Evolutionary conservation across 1,140 invertebrate genomes (phyloP).

Genomic region (Euura saliciscinereae): DNA sequence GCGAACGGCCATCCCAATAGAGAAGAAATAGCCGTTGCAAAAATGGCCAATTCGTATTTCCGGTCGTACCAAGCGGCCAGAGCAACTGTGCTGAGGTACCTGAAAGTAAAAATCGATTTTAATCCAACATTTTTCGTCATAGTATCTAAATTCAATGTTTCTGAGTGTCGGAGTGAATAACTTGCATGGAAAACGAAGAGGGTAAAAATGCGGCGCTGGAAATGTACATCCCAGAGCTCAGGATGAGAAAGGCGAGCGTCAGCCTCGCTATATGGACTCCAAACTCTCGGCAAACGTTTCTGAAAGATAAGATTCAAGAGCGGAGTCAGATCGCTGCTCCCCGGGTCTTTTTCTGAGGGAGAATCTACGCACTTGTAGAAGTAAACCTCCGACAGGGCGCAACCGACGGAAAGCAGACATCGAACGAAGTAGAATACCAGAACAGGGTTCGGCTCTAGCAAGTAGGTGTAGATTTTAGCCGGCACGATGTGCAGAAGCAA

Average conservation of each 20-base stretch:
- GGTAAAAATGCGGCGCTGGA: conserved; percentile 90
- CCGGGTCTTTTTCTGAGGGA: background rate
- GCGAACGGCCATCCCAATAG: conserved; percentile 92
- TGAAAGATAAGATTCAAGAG: conserved; percentile 55
- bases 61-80: conserved; percentile 86
- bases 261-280: conserved; percentile 87
- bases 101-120: conserved; percentile 33
- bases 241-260: conserved; percentile 81
- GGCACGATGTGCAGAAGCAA: conserved; percentile 88
- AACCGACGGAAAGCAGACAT: conserved; percentile 80
- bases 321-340: background rate
- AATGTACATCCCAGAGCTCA: conserved; percentile 92
- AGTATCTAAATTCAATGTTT: too few species aligned
- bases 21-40: conserved; percentile 80
- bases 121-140: background rate
- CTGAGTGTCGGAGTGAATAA: conserved; percentile 25
- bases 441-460: conserved; percentile 81
- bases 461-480: conserved; percentile 76
- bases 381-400: conserved; percentile 86
- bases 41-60: conserved; percentile 81
- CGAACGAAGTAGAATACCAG: conserved; percentile 90
- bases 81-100: conserved; percentile 78
- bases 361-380: conserved; percentile 85
- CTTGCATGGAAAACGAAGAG: conserved; percentile 91
- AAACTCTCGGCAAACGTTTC: conserved; percentile 87